Evolutionary conservation across 2,113 vertebrate genomes (phyloP), one percentile per base, ranked within the genome.

Genomic region (Crocuta crocuta): DNA sequence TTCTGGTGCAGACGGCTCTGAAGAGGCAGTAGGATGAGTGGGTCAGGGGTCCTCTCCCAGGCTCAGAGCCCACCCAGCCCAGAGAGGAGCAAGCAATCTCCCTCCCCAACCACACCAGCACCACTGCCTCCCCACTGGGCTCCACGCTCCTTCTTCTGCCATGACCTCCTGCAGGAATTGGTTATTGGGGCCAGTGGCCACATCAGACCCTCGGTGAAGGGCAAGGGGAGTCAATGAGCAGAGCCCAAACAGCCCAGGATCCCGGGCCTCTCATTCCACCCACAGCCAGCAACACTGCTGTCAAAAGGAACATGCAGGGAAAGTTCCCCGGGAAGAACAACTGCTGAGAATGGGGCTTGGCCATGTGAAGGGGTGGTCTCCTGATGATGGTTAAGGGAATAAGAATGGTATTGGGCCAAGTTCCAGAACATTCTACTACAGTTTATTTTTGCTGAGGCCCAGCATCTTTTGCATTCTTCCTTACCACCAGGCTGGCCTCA

Each of bases 1-100:
- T 99, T 99, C 97, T 98, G 99, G 98, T 99, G 99, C 78, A 99
- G 99, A 83, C 99, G 98, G 83, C 99, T 99, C 99, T 99, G 98
- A 1, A 43, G n/a, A 90, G 73, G 45, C 21, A 89, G 97, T 21
- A 23, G 58, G 10, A 16, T 0, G 19, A 4, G 39, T 9, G 7
- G 68, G 50, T 93, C 68, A 92, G 48, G 58, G 55, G 43, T 53
- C 0, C 0, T 9, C 33, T 17, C 24, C 21, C 33, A 4, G 13
- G 15, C 1, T 33, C n/a, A 65, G 21, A 48, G 43, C 39, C 61
- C 79, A 10, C 5, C 26, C 17, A 7, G 85, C 68, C 58, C 28
- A 4, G 16, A 93, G 23, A 55, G 68, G 19, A 39, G 53, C 65
- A n/a, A 76, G 76, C 33, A 39, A 1, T 19, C 58, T 24, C 45